Base-by-base conservation (phyloP, 2,797 vertebrate genomes). In the Rachycentron canadum region DNA sequence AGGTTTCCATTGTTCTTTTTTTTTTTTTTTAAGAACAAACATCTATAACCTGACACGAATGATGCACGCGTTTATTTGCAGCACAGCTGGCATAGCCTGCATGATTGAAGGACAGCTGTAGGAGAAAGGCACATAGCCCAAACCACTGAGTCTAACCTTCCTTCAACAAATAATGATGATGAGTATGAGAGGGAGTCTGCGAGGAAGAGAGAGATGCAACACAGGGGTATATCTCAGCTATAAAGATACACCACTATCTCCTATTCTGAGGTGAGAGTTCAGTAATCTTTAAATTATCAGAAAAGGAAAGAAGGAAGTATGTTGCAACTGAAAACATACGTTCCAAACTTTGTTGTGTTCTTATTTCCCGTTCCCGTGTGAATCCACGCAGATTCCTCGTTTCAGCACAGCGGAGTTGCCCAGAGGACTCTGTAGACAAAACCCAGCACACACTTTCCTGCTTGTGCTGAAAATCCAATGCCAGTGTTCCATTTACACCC, bases 381-480 rank as follows among this genome's bases (percentile, higher is more conserved):
- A 96, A 91, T 53, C 88, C 85, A 38, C 95, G 96, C 55, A 95
- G 89, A 89, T 93, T 96, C 74, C 94, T 95, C 59, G 95, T 92
- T 87, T 92, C 96, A 73, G 94, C 92, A 32, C 98, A 99, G 87
- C 91, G 96, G 36, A 99, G 95, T 63, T 95, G 96, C 76, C 96
- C 96, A 32, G 95, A 94, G 89, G 95, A 94, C 30, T 96, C 95
- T 34, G 91, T 92, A 1, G 96, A 95, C 86, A 97, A 94, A 45
- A 96, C 93, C 98, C 97, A 99, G 89, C 98, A 99, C 47, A 97
- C 86, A 0, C 71, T 94, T 73, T 97, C 96, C 81, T 97, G 95
- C 60, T 87, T 95, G 87, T 96, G 95, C 90, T 94, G 96, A 88
- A 95, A 97, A 92, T 98, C 97, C 91, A 99, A 52, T 1, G 95